These are phyloP conservation scores for Dendroctonus valens DNA, from an alignment of 1,140 invertebrate genomes.

Conservation along the genomic window DNA sequence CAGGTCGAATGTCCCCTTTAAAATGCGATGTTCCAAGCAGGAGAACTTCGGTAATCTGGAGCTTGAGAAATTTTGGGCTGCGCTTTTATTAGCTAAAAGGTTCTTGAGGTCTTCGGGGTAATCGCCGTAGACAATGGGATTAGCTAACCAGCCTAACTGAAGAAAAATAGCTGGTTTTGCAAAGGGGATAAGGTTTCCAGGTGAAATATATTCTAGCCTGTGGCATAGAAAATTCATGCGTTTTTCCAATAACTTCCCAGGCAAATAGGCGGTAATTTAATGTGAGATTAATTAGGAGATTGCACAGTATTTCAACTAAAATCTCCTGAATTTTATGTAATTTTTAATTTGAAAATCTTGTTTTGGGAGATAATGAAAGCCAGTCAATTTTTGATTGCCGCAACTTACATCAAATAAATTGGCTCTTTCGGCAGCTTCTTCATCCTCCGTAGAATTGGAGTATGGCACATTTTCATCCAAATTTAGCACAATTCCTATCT, in stretches of 20 bases:
- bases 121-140: slow-evolving; percentile 65
- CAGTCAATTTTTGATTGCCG: neutral
- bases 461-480: slow-evolving; percentile 9
- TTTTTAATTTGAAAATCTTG: too few species aligned
- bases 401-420: slow-evolving; percentile 20
- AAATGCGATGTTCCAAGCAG: slow-evolving; percentile 55
- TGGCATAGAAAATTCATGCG: neutral
- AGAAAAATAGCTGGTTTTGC: slow-evolving; percentile 30
- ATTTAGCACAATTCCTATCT: slow-evolving; percentile 29
- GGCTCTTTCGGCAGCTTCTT: slow-evolving; percentile 20
- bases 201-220: neutral
- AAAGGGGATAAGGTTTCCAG: neutral
- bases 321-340: too few species aligned
- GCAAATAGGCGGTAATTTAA: too few species aligned
- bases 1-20: slow-evolving; percentile 50
- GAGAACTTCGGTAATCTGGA: slow-evolving; percentile 52
- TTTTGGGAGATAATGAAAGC: too few species aligned
- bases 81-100: slow-evolving; percentile 56
- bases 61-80: slow-evolving; percentile 55
- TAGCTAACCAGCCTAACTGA: slow-evolving; percentile 60
- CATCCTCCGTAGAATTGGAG: slow-evolving; percentile 16
- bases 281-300: too few species aligned
- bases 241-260: too few species aligned
- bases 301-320: too few species aligned
- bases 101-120: slow-evolving; percentile 63